Base-by-base conservation (phyloP, 2,888 invertebrate genomes). In the Himalopsyche kuldschensis region DNA sequence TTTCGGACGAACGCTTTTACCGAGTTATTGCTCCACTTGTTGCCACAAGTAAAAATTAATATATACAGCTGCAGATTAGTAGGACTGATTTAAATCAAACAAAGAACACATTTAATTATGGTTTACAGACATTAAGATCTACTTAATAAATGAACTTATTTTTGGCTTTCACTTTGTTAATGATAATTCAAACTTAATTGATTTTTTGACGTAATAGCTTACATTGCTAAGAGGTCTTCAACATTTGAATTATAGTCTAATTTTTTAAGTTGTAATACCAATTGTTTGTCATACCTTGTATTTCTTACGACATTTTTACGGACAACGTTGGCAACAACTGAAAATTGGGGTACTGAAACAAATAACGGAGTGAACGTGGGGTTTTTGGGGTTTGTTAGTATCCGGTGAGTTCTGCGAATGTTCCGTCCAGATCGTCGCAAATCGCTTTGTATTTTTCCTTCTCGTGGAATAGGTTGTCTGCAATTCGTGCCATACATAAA, bases 361-460 rank as follows among this genome's bases (percentile, higher is more conserved):
- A 78, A 79, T 63, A 80, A 78, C 32, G 78, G 80, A 82, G 79
- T 84, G 46, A 79, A 79, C 80, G 30, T n/a, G 81, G 84, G 84
- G 47, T 75, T n/a, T 82, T 27, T 24, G 79, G 82, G 78, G 48
- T 20, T 78, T 80, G 92, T 96, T 97, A 97, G 95, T 97, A 97
- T 94, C 97, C 97, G 92, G 97, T 97, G 93, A 98, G 95, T 93
- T 98, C 98, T 91, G 97, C 96, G 94, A 97, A 97, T 92, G 98
- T 98, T 93, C 95, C 95, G 93, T 98, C 98, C 95, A 98, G 94
- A 94, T 98, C 98, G 93, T 98, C 98, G 94, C 97, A 97, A 94
- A 98, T 97, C 92, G 96, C 94, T 95, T 98, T 98, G 96, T 97
- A 97, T 93, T 96, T 96, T 94, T 97, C 96, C 94, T 97, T 97